phyloP scores from a whole-genome alignment of 2,888 invertebrate species.

The Dicranocentrus wangi region DNA sequence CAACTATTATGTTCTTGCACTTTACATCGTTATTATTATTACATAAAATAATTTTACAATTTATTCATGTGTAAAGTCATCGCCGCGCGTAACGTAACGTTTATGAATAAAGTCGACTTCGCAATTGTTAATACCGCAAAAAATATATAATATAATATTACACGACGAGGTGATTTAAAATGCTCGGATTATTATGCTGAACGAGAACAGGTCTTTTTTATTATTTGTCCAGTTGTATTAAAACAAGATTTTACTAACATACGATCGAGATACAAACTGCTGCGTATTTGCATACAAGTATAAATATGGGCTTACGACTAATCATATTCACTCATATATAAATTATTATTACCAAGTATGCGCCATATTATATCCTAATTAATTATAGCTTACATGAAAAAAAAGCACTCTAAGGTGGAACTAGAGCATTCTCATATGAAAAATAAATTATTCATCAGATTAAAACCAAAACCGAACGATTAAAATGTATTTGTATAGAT shows the following conservation, averaged over 20 bases:
- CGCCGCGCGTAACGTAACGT: slow-evolving; percentile 22
- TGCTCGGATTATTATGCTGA: background rate
- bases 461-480: background rate
- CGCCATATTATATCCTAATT: too few species aligned
- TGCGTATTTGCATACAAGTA: too few species aligned
- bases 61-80: slow-evolving; percentile 16
- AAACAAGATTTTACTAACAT: slow-evolving; percentile 1
- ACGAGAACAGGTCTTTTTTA: background rate
- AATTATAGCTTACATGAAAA: too few species aligned
- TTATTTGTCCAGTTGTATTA: background rate
- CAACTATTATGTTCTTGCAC: background rate
- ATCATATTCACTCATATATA: too few species aligned
- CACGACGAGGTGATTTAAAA: background rate
- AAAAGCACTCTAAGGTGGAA: too few species aligned
- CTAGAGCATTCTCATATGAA: background rate
- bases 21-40: slow-evolving; percentile 8
- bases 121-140: slow-evolving; percentile 46
- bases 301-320: too few species aligned
- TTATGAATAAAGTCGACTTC: slow-evolving; percentile 47
- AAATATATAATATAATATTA: too few species aligned
- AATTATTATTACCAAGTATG: too few species aligned
- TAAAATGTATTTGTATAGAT: slow-evolving; percentile 6
- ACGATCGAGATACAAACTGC: too few species aligned
- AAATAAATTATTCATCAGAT: background rate
- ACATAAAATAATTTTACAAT: slow-evolving; percentile 1